phyloP scores from a whole-genome alignment of 2,888 invertebrate species.

The Acanthococcus lagerstroemiae region DNA sequence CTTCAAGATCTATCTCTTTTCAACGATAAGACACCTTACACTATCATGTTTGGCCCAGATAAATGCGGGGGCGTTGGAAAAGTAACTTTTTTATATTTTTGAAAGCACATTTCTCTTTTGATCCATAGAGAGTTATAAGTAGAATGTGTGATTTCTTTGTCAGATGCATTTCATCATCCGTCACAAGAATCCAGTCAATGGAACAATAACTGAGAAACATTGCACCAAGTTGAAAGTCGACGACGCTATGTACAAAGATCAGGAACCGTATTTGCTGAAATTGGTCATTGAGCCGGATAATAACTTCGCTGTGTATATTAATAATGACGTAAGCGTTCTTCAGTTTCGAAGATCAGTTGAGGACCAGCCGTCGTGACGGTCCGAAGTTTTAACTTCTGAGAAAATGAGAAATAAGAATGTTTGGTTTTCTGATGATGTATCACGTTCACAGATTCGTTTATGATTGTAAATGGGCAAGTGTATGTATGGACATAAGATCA shows the following conservation, averaged over 20 bases:
- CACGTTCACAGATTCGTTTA: too few relatives aligned
- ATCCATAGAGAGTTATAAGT: too few relatives aligned
- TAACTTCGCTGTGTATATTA: slow-evolving; percentile 67
- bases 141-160: slow-evolving; percentile 34
- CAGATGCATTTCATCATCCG: slow-evolving; percentile 78
- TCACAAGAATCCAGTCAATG: slow-evolving; percentile 87
- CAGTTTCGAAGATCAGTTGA: not conserved
- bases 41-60: slow-evolving; percentile 99
- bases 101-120: not conserved
- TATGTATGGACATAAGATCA: too few relatives aligned
- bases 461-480: too few relatives aligned
- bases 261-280: slow-evolving; percentile 79
- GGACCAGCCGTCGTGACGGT: too few relatives aligned
- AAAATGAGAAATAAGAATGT: too few relatives aligned
- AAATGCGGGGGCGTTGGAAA: slow-evolving; percentile 96
- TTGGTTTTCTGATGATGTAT: too few relatives aligned
- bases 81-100: slow-evolving; percentile 43
- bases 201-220: slow-evolving; percentile 85
- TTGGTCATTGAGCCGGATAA: slow-evolving; percentile 69
- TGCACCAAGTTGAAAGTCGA: slow-evolving; percentile 78
- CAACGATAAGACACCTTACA: slow-evolving; percentile 92
- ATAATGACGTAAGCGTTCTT: slow-evolving; percentile 51
- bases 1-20: slow-evolving; percentile 67
- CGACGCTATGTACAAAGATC: slow-evolving; percentile 62
- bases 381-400: too few relatives aligned